Evolutionary conservation across 2,113 vertebrate species (phyloP).

Genomic region (Camelus dromedarius): DNA sequence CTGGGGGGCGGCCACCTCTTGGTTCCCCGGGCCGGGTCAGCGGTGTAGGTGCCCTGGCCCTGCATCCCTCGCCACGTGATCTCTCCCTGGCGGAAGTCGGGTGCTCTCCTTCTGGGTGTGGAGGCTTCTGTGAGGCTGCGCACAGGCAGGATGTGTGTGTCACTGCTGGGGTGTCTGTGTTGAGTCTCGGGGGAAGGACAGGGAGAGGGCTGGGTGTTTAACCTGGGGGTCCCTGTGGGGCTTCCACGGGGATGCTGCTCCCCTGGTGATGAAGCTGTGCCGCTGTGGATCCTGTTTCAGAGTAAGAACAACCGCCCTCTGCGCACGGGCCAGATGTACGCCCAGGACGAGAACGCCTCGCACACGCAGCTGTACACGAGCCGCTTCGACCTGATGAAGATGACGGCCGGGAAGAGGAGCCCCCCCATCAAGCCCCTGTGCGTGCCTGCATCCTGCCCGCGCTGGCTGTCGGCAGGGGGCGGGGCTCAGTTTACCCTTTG

Average conservation of each 20-base stretch:
- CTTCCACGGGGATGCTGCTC: no score
- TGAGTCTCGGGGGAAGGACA: background rate
- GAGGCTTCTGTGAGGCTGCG: no score
- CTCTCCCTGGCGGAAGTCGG: background rate
- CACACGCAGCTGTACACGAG: constrained; percentile 91
- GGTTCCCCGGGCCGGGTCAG: background rate
- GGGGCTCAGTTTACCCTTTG: background rate
- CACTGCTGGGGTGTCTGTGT: rapidly evolving
- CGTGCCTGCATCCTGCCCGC: constrained; percentile 1
- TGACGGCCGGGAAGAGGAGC: constrained; percentile 92
- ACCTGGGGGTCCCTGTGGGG: no score
- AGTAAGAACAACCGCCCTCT: constrained; percentile 90
- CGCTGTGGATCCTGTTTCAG: constrained; percentile 77
- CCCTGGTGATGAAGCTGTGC: background rate
- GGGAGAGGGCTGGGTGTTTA: background rate
- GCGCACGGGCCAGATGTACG: constrained; percentile 91
- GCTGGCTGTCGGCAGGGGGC: rapidly evolving
- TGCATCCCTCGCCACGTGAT: rapidly evolving
- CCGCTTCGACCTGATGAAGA: constrained; percentile 93
- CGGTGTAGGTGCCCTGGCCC: background rate
- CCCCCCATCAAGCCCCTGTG: constrained; percentile 92
- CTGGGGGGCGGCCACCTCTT: rapidly evolving
- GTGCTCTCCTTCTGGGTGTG: background rate
- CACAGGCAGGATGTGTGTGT: no score
- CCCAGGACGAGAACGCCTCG: constrained; percentile 92